Evolutionary conservation across 2,113 vertebrate species (phyloP), one percentile per base, ranked within the genome.

Genomic region (Carettochelys insculpta): DNA sequence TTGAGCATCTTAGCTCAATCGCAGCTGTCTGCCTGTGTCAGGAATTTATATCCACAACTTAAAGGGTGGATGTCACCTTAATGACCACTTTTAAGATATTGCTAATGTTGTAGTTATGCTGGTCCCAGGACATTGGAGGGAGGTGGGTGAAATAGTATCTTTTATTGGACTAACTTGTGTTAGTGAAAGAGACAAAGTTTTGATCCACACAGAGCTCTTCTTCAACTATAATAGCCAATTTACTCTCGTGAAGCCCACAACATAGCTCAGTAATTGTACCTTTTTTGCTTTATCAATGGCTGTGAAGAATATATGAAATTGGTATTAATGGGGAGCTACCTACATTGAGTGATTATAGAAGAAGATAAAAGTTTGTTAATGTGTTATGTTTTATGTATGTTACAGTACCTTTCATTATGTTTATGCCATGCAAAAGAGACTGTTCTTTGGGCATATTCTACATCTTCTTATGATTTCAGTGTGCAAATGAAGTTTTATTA

Each of bases 331-430:
- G 65, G 53, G 2, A 88, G 41, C 10, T 85, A n/a, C 38, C 91
- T 92, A 47, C 19, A 34, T 1, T 7, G 41, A 38, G 19, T 80
- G 34, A 90, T 94, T 82, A 76, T 48, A 86, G 71, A 83, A 86
- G 81, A 19, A 90, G 89, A 80, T 87, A 41, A 93, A 95, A 85
- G 85, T 82, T 12, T 83, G 5, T 38, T 90, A 19, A 83, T 94
- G 71, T 51, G 83, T 93, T 3, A 24, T 65, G 20, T 52, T 95
- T 89, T 85, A 19, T 76, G 14, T 83, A 25, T 87, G 88, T 92
- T 77, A 90, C 84, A 94, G 3, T 86, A 51, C 54, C 20, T 45
- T 43, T 34, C 51, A 38, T 68, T 79, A 54, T 83, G 8, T 87
- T 93, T 85, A 50, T 92, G 41, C 14, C 51, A n/a, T 58, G 48